These are phyloP conservation scores for Meiosimyza decipiens DNA, from an alignment of 2,888 invertebrate species.

Conservation along the genomic window DNA sequence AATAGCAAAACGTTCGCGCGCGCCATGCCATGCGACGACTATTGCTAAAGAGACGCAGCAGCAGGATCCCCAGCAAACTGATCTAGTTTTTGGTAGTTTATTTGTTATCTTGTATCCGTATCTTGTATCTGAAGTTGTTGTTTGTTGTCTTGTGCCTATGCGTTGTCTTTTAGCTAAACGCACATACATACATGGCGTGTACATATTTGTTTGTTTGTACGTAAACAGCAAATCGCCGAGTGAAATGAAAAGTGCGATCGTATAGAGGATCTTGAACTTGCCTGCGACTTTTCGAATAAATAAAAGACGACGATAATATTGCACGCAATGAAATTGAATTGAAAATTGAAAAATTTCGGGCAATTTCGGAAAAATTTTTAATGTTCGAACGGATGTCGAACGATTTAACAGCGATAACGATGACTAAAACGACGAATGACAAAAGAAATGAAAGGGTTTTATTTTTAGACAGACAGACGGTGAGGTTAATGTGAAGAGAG, in stretches of 20 bases:
- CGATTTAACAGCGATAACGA: background rate
- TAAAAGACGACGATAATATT: slow-evolving; percentile 2
- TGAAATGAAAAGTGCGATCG: background rate
- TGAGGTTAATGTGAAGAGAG: too few relatives aligned
- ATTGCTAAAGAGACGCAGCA: slow-evolving; percentile 16
- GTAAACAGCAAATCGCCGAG: background rate
- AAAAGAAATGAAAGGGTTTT: background rate
- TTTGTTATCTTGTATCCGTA: slow-evolving; percentile 34
- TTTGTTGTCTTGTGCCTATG: background rate
- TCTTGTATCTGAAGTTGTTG: slow-evolving; percentile 19
- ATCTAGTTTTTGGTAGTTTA: slow-evolving; percentile 53
- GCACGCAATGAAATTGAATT: slow-evolving; percentile 50
- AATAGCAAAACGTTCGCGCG: slow-evolving; percentile 30
- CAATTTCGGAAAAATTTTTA: slow-evolving; percentile 14
- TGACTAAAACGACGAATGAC: slow-evolving; percentile 7
- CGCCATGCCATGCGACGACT: slow-evolving; percentile 11
- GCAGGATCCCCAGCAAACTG: slow-evolving; percentile 62
- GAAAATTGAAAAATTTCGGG: slow-evolving; percentile 40
- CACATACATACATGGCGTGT: background rate
- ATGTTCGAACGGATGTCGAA: slow-evolving; percentile 24
- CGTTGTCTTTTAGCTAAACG: background rate
- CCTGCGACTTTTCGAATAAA: slow-evolving; percentile 42
- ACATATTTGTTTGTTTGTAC: background rate
- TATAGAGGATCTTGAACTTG: slow-evolving; percentile 61
- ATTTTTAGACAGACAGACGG: slow-evolving; percentile 14